Evolutionary conservation across 1,140 invertebrate genomes (phyloP).

Genomic region (Lordiphosa mommai): DNA sequence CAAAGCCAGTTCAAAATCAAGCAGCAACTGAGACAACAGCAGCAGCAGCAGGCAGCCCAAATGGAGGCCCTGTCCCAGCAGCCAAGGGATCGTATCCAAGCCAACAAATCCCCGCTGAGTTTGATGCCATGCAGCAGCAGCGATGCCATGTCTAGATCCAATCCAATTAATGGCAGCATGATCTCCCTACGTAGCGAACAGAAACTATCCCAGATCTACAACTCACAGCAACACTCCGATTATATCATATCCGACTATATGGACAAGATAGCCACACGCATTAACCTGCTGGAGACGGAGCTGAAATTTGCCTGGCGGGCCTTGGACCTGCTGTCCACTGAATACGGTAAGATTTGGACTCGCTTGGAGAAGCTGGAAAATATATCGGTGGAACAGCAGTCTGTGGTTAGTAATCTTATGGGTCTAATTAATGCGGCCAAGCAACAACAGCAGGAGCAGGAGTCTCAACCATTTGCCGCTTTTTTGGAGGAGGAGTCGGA

Average conservation of each 20-base stretch:
- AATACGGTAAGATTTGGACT: slow-evolving; percentile 97
- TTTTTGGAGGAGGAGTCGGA: slow-evolving; percentile 9
- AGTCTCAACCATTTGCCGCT: slow-evolving; percentile 6
- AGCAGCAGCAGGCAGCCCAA: background rate
- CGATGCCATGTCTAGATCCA: slow-evolving; percentile 10
- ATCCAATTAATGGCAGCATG: slow-evolving; percentile 42
- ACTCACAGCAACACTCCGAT: slow-evolving; percentile 80
- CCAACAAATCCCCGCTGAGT: slow-evolving; percentile 12
- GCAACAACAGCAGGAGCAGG: slow-evolving; percentile 1
- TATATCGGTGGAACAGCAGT: slow-evolving; percentile 92
- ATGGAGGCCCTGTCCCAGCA: no score
- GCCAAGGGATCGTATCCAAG: background rate
- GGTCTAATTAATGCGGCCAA: slow-evolving; percentile 84
- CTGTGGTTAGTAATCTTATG: slow-evolving; percentile 93
- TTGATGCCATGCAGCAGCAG: slow-evolving; percentile 9
- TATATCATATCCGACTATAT: slow-evolving; percentile 92
- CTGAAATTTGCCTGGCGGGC: slow-evolving; percentile 95
- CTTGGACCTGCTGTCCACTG: slow-evolving; percentile 92
- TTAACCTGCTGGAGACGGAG: slow-evolving; percentile 93
- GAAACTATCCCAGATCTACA: slow-evolving; percentile 62
- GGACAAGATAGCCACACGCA: slow-evolving; percentile 91
- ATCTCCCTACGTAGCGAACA: slow-evolving; percentile 65
- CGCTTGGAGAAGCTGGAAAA: slow-evolving; percentile 94
- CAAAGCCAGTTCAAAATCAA: slow-evolving; percentile 58
- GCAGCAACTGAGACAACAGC: slow-evolving; percentile 39